Evolutionary conservation across 2,797 vertebrate genomes (phyloP).

Genomic region (Ctenopoma multispine): DNA sequence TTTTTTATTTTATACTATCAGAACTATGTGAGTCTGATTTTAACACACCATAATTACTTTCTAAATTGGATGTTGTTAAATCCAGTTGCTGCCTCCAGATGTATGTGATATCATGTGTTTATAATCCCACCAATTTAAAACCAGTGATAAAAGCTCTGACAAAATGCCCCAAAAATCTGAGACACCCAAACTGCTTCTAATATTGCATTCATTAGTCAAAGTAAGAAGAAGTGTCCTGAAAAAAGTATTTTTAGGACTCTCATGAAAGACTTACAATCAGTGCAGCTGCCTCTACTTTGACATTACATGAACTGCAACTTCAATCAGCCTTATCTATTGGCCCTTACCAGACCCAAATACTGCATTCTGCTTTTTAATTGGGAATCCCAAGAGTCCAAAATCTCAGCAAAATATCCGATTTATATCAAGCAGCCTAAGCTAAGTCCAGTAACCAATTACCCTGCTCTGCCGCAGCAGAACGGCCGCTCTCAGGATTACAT

Average conservation of each 20-base stretch:
- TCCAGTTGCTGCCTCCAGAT: background rate
- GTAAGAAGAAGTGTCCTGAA: background rate
- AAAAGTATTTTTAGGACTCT: background rate
- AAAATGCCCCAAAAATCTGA: background rate
- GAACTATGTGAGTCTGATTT: background rate
- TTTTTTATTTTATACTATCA: background rate
- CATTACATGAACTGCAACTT: constrained; percentile 56
- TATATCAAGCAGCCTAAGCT: constrained; percentile 71
- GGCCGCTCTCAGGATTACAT: constrained; percentile 68
- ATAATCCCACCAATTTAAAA: background rate
- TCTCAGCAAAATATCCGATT: constrained; percentile 73
- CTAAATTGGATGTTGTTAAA: background rate
- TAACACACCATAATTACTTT: background rate
- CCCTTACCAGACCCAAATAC: constrained; percentile 67
- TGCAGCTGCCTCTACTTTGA: constrained; percentile 44
- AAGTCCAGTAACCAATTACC: constrained; percentile 83
- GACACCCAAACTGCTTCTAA: background rate
- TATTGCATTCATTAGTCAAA: background rate
- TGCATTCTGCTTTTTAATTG: constrained; percentile 82
- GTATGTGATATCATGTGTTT: background rate
- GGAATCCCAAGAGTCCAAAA: constrained; percentile 78
- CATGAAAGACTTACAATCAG: constrained; percentile 31
- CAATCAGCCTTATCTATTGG: constrained; percentile 72
- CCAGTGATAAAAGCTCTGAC: background rate
- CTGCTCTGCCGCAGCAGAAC: constrained; percentile 67